These are phyloP conservation scores for Aphodius sticticus DNA, from an alignment of 2,888 invertebrate genomes.

Conservation along the genomic window DNA sequence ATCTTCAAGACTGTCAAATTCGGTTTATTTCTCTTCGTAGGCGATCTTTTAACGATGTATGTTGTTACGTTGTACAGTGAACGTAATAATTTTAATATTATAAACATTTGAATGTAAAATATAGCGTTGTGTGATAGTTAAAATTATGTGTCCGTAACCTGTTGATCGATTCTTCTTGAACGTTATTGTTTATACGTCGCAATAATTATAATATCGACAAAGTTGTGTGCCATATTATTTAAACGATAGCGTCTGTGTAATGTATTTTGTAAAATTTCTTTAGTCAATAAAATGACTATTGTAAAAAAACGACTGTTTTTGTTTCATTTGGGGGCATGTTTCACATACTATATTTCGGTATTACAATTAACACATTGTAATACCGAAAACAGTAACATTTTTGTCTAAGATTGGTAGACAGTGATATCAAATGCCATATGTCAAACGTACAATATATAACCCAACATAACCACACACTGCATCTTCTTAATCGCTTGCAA, in stretches of 20 bases:
- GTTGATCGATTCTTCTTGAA: neutral
- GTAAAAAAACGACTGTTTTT: conserved; percentile 8
- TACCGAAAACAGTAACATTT: too few species aligned
- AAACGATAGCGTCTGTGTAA: conserved; percentile 22
- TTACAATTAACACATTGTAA: too few species aligned
- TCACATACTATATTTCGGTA: too few species aligned
- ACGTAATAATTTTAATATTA: neutral
- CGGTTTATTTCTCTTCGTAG: neutral
- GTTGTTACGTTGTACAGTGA: neutral
- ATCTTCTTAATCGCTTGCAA: too few species aligned
- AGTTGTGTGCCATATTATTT: conserved; percentile 29
- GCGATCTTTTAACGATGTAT: neutral
- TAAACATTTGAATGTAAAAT: neutral
- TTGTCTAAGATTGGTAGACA: too few species aligned
- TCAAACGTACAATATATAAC: too few species aligned
- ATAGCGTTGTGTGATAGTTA: neutral
- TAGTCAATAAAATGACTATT: conserved; percentile 26
- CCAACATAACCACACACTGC: too few species aligned
- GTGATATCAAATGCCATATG: too few species aligned
- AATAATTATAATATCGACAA: neutral
- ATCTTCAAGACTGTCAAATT: neutral
- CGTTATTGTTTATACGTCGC: neutral
- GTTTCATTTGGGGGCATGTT: neutral
- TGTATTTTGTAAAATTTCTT: conserved; percentile 32
- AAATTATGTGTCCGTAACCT: neutral